These are phyloP conservation scores for Eilema caniola DNA, from an alignment of 2,888 invertebrate species.

Conservation along the genomic window DNA sequence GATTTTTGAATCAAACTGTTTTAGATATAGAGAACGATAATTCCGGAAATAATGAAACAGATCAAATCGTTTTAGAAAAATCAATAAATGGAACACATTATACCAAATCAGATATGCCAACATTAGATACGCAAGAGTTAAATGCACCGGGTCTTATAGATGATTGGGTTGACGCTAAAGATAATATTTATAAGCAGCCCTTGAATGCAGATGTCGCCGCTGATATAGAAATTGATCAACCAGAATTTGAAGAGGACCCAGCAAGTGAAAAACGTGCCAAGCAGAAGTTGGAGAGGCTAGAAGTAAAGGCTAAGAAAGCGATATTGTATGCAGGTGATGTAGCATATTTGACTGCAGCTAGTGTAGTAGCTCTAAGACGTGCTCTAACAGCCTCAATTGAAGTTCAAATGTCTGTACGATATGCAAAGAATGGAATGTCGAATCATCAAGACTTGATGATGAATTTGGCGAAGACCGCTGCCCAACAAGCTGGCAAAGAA, in stretches of 20 bases:
- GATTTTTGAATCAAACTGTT: constrained; percentile 79
- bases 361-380: constrained; percentile 81
- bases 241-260: constrained; percentile 71
- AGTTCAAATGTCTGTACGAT: constrained; percentile 81
- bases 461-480: constrained; percentile 83
- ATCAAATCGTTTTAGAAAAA: constrained; percentile 70
- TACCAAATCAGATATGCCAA: constrained; percentile 57
- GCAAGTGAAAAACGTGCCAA: constrained; percentile 73
- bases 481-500: constrained; percentile 83
- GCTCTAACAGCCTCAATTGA: constrained; percentile 82
- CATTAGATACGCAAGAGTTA: constrained; percentile 67
- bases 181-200: constrained; percentile 63
- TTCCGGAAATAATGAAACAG: constrained; percentile 61
- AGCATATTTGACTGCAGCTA: constrained; percentile 81
- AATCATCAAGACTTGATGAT: constrained; percentile 83
- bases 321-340: constrained; percentile 83
- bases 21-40: constrained; percentile 71
- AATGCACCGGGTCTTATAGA: constrained; percentile 69
- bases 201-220: constrained; percentile 73
- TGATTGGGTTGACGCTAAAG: constrained; percentile 74
- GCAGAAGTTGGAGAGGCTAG: constrained; percentile 74
- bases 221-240: constrained; percentile 78
- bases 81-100: constrained; percentile 69
- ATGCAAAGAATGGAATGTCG: constrained; percentile 80
- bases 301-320: constrained; percentile 81